A percentile compares a stretch with the other conserved stretches of the same genome.
Conservation (phyloP, 2,113 vertebrate species). For the Ceyx margarethae region DNA sequence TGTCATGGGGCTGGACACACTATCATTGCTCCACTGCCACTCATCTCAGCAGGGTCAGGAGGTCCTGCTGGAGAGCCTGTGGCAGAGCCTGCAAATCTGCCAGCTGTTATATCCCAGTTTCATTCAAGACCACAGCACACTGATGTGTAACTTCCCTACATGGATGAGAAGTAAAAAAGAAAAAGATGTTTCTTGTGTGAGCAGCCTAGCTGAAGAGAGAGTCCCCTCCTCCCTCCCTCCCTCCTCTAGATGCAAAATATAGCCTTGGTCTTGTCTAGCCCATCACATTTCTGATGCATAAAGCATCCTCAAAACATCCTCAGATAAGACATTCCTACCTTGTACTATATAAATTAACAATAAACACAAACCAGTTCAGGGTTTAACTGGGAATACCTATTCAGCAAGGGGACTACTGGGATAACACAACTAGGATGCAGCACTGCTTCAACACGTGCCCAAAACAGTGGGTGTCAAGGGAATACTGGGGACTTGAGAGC, state of each 20-base stretch:
- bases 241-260: not conserved
- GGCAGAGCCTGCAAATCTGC: not conserved
- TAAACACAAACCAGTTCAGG: not conserved
- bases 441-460: not conserved
- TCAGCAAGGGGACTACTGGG: not conserved
- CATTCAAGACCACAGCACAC: not conserved
- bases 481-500: not conserved
- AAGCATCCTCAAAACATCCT: not conserved
- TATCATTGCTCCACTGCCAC: not conserved
- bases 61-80: not conserved
- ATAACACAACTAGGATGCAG: not conserved
- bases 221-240: not conserved
- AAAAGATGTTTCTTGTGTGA: not conserved
- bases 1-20: accelerated
- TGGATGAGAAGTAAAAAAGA: not conserved
- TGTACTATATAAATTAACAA: not conserved
- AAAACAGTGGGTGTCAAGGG: accelerated
- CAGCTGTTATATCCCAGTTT: not conserved
- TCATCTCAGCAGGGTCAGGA: not conserved
- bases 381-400: not conserved
- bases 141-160: not conserved
- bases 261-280: not conserved
- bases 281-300: constrained; percentile 15
- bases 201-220: not conserved
- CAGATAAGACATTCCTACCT: not conserved